Conservation (phyloP, 2,888 invertebrate genomes). For the Metellina segmentata region DNA sequence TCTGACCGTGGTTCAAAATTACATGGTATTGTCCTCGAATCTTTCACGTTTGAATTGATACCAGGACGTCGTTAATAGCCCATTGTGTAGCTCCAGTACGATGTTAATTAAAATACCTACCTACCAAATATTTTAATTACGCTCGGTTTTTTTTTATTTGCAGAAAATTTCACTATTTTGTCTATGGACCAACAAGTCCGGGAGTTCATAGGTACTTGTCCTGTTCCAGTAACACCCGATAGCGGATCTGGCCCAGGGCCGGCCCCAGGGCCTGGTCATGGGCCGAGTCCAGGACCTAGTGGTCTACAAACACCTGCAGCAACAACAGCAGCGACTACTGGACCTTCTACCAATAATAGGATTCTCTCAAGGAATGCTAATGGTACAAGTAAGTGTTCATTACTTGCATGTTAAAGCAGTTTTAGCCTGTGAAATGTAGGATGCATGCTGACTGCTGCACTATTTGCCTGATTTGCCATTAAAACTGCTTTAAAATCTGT, state of each 20-base stretch:
- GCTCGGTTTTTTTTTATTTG: constrained; percentile 1
- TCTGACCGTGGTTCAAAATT: too few species aligned
- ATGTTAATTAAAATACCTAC: too few species aligned
- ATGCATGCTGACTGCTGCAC: constrained; percentile 60
- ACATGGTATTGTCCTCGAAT: too few species aligned
- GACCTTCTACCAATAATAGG: constrained; percentile 39
- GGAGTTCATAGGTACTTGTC: constrained; percentile 73
- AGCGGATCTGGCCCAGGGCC: constrained; percentile 69
- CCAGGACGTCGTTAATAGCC: too few species aligned
- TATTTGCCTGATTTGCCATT: constrained; percentile 37
- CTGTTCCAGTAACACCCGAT: constrained; percentile 75
- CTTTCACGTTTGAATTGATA: too few species aligned
- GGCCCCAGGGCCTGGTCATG: constrained; percentile 70
- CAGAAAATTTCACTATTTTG: constrained; percentile 59
- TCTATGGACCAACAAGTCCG: constrained; percentile 76
- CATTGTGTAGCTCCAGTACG: too few species aligned
- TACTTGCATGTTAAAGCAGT: constrained; percentile 71
- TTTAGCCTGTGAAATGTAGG: constrained; percentile 57
- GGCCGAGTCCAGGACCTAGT: constrained; percentile 52
- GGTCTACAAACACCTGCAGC: constrained; percentile 32
- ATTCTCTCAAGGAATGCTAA: constrained; percentile 76
- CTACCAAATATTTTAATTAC: not conserved
- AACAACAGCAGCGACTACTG: constrained; percentile 34
- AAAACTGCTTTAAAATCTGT: constrained; percentile 71
- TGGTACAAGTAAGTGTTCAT: constrained; percentile 77